Base-by-base conservation (phyloP, 1,140 invertebrate species). In the Drosophila jambulina region DNA sequence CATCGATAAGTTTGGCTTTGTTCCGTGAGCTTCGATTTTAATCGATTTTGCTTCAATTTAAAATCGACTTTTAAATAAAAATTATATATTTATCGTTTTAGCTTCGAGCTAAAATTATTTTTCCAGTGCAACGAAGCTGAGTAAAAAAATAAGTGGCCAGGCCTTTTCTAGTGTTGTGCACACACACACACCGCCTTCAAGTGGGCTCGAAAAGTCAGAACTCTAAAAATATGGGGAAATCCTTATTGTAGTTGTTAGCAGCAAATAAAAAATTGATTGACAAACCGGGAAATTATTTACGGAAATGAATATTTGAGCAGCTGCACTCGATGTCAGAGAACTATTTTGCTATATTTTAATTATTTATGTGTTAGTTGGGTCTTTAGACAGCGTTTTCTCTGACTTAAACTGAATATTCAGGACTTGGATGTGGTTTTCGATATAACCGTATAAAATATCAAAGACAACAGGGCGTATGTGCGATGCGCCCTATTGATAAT, bases 241-340 rank as follows among this genome's bases (percentile, higher is more conserved):
- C 8, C 17, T 27, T 21, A 25, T 59, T 61, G 45, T 15, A 15
- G 21, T 45, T 21, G 42, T 38, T 17, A 63, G 17, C 56, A 32
- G 36, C 54, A 59, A 45, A 46, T 51, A 13, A 27, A 13, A 27
- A 51, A 51, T 27, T 68, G 36, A 69, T 69, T 67, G 61, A 43
- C 65, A 68, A 68, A 21, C 27, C 10, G n/a, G 32, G 27, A 34
- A 51, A 25, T 53, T 42, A 69, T 53, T 42, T 42, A 43, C 27
- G 34, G 45, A 68, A 51, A 34, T 53, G 63, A 29, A 42, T 42
- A 34, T 53, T 32, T 65, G 21, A 34, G 21, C 19, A 53, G 13
- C 27, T 69, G 46, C 36, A 51, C 17, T 48, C n/a, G 45, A 40
- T 40, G 40, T 49, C 60, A 40, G 40, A 42, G 60, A 23, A 68